Evolutionary conservation across 2,888 invertebrate genomes (phyloP).

Genomic region (Lottia gigantea): DNA sequence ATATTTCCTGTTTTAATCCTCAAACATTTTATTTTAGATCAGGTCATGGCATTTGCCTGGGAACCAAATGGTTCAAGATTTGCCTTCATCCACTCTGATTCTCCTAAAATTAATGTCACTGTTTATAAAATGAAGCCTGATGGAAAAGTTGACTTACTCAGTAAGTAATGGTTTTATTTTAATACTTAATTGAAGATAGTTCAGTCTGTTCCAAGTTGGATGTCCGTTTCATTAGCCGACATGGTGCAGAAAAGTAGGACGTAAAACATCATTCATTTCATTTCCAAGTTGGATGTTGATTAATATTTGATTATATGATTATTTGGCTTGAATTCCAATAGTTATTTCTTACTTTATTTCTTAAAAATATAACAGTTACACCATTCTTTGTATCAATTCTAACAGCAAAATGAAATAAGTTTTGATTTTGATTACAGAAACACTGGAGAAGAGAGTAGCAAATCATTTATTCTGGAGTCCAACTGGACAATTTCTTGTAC

Average conservation of each 20-base stretch:
- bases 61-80: conserved; percentile 97
- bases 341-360: not conserved
- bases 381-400: too few species aligned
- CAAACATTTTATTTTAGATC: conserved; percentile 61
- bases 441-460: conserved; percentile 74
- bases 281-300: too few species aligned
- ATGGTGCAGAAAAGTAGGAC: too few species aligned
- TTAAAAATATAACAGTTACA: too few species aligned
- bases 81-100: conserved; percentile 94
- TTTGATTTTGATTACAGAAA: conserved; percentile 74
- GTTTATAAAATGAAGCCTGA: conserved; percentile 93
- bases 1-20: too few species aligned
- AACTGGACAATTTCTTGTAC: conserved; percentile 89
- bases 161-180: too few species aligned
- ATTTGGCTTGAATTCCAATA: too few species aligned
- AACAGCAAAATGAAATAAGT: not conserved
- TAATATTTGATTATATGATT: too few species aligned
- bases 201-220: too few species aligned
- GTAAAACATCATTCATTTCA: too few species aligned
- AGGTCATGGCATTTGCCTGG: conserved; percentile 89
- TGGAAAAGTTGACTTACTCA: conserved; percentile 86
- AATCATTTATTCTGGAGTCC: conserved; percentile 93
- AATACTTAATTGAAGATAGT: too few species aligned
- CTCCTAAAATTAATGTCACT: conserved; percentile 82
- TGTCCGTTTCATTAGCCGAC: too few species aligned